These are phyloP conservation scores for Nanorana parkeri DNA, from an alignment of 2,113 vertebrate genomes.

Conservation along the genomic window DNA sequence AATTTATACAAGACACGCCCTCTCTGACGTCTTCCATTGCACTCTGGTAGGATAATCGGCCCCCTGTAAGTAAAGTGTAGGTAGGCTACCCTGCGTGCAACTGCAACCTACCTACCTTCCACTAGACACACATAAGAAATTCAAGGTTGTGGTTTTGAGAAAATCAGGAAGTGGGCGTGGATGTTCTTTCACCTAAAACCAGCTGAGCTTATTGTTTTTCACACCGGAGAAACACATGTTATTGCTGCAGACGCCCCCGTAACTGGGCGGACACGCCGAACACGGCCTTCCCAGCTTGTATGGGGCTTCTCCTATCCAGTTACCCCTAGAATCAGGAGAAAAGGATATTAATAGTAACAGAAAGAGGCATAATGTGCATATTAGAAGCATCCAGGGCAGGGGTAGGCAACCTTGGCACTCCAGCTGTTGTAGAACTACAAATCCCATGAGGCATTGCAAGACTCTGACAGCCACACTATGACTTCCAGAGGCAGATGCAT, in stretches of 20 bases:
- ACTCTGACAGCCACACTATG: no score
- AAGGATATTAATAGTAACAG: not conserved
- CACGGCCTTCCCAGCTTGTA: slow-evolving; percentile 83
- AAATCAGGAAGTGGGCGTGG: not conserved
- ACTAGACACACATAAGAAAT: not conserved
- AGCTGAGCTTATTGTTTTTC: slow-evolving; percentile 71
- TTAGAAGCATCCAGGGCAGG: not conserved
- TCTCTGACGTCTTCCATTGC: no score
- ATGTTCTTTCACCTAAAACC: slow-evolving; percentile 57
- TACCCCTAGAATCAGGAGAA: slow-evolving; percentile 79
- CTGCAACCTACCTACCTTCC: not conserved
- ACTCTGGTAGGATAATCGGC: no score
- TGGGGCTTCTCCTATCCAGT: slow-evolving; percentile 87
- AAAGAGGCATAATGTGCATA: not conserved
- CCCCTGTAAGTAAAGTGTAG: no score
- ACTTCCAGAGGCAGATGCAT: no score
- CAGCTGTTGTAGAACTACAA: no score
- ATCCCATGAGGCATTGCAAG: no score
- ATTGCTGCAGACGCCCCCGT: slow-evolving; percentile 80
- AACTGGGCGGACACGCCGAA: slow-evolving; percentile 83
- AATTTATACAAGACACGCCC: not conserved
- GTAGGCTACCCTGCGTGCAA: not conserved
- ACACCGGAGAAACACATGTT: slow-evolving; percentile 81
- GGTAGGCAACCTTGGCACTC: no score
- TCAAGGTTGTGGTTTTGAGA: not conserved